These are phyloP conservation scores for Toxotes chatareus DNA, from an alignment of 2,113 vertebrate genomes.

Conservation along the genomic window DNA sequence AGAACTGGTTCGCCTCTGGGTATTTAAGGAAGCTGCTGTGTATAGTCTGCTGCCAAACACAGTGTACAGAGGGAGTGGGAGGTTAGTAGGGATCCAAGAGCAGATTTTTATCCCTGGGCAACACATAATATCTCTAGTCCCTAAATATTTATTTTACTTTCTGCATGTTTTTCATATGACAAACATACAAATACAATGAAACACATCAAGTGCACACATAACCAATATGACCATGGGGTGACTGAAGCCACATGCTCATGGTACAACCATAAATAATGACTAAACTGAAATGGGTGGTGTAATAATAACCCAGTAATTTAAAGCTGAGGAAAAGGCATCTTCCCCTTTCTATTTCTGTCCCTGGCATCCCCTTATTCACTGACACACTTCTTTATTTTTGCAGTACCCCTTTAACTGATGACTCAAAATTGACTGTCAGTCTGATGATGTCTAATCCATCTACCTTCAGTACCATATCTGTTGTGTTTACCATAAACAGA, in stretches of 20 bases:
- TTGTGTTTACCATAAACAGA: neutral
- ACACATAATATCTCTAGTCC: no score
- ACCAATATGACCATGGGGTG: neutral
- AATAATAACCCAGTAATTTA: slow-evolving; percentile 46
- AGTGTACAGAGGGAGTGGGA: no score
- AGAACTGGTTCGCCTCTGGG: no score
- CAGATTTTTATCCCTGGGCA: no score
- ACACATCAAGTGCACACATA: neutral
- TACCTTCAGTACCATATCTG: neutral
- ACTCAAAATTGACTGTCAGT: neutral
- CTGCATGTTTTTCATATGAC: no score
- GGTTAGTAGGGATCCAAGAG: no score
- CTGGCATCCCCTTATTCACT: slow-evolving; percentile 43
- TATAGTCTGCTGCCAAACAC: no score
- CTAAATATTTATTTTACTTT: no score
- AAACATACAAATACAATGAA: neutral
- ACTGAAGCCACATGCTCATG: neutral
- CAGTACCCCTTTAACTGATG: neutral
- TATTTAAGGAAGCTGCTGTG: no score
- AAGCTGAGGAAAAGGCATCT: slow-evolving; percentile 15
- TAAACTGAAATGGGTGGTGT: neutral
- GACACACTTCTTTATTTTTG: slow-evolving; percentile 56
- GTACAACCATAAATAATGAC: slow-evolving; percentile 13
- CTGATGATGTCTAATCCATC: neutral
- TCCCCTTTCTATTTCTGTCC: slow-evolving; percentile 58